Base-by-base conservation (phyloP, 2,113 vertebrate genomes). In the Synodontis membranacea region DNA sequence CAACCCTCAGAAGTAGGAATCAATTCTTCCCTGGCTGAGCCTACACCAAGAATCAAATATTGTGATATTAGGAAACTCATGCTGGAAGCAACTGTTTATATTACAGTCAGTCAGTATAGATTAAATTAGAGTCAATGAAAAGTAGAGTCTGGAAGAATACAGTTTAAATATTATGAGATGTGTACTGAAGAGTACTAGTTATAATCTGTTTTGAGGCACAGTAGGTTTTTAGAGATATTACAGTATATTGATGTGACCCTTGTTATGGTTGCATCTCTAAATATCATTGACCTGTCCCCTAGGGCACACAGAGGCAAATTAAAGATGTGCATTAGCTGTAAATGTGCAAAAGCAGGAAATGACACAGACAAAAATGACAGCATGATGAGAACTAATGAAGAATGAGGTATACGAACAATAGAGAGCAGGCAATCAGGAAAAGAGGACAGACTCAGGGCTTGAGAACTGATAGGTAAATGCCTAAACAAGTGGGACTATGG, bases 11-110 rank as follows among this genome's bases (percentile, higher is more conserved):
- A 60, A 76, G 80, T 62, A 62, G 52, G 34, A 86, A 86, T 83
- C 86, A 60, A 52, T 76, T 86, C 37, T 80, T 72, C 44, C 64
- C 68, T 82, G 52, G 62, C 80, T 39, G 28, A 75, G 70, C 70
- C 52, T 75, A 60, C 64, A 34, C 62, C 2, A 37, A 86, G 78
- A 81, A 86, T 86, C 86, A 81, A 86, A 74, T 86, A 62, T 75
- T 86, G 66, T 75, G 86, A 60, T 60, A 76, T 86, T 86, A 64
- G 54, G 56, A 52, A 28, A 66, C 48, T 76, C 31, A 42, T 54
- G 58, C 70, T 78, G 70, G 86, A 76, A 87, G 72, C 76, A 42
- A 52, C 44, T 78, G 44, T 46, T 83, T 83, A 82, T 86, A 76
- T 86, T 75, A 62, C 54, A 82, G 68, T 76, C 52, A 87, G 56